A percentile compares a stretch with the other conserved stretches of the same genome.
phyloP scores from a whole-genome alignment of 2,113 vertebrate genomes.

The Cebidichthys violaceus region DNA sequence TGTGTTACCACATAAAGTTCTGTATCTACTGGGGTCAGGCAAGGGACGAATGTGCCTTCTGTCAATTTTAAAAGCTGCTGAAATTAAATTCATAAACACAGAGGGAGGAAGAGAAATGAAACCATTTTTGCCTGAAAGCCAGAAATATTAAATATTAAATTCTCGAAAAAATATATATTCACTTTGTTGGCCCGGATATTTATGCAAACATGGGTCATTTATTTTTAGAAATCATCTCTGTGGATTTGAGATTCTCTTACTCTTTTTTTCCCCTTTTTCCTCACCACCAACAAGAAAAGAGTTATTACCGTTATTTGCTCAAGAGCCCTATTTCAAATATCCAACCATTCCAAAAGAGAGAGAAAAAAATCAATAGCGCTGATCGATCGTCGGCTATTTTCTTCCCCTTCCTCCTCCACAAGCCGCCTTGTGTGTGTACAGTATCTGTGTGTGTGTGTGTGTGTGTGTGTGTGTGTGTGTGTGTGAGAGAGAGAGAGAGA shows the following conservation, averaged over 20 bases:
- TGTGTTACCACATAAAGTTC: not conserved
- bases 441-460: constrained; percentile 39
- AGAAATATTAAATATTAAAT: not conserved
- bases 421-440: constrained; percentile 49
- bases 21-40: constrained; percentile 25
- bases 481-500: not conserved
- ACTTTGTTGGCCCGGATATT: not conserved
- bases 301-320: constrained; percentile 79
- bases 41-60: constrained; percentile 27
- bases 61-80: not conserved
- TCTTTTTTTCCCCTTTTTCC: constrained; percentile 10
- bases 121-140: not conserved
- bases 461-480: constrained; percentile 39
- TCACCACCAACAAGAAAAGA: constrained; percentile 65
- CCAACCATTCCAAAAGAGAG: constrained; percentile 72
- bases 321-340: constrained; percentile 78
- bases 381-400: constrained; percentile 80
- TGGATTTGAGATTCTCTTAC: constrained; percentile 1
- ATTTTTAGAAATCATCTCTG: constrained; percentile 17
- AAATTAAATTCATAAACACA: constrained; percentile 20
- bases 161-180: not conserved
- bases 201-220: constrained; percentile 21
- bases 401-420: constrained; percentile 57
- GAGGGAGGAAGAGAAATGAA: not conserved
- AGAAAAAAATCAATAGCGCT: constrained; percentile 81